Evolutionary conservation across 2,113 vertebrate genomes (phyloP).

Genomic region (Poeciliopsis turrubarensis): DNA sequence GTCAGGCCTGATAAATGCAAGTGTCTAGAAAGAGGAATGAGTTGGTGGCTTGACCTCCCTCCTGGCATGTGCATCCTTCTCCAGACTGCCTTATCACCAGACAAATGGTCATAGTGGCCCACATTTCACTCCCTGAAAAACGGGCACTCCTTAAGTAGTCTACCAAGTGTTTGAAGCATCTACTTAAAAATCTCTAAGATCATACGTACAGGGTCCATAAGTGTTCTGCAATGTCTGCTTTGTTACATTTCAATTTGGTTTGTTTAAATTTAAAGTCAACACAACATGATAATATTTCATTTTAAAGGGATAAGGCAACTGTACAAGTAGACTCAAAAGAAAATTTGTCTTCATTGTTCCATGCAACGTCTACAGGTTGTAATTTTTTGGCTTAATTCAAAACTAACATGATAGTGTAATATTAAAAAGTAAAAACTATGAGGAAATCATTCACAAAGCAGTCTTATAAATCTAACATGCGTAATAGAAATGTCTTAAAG

Average conservation of each 20-base stretch:
- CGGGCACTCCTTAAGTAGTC: slow-evolving; percentile 28
- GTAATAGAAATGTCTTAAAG: too few species aligned
- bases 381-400: too few species aligned
- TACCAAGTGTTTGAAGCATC: slow-evolving; percentile 38
- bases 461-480: too few species aligned
- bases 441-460: too few species aligned
- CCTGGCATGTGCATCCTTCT: slow-evolving; percentile 75
- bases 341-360: too few species aligned
- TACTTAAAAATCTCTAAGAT: neutral
- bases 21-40: slow-evolving; percentile 74
- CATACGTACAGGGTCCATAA: neutral
- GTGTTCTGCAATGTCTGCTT: neutral
- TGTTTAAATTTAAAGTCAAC: neutral
- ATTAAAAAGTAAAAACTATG: too few species aligned
- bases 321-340: too few species aligned
- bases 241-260: neutral
- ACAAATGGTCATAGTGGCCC: slow-evolving; percentile 67
- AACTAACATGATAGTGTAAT: too few species aligned
- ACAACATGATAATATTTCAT: too few species aligned
- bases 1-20: slow-evolving; percentile 73
- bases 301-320: too few species aligned
- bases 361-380: too few species aligned
- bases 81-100: slow-evolving; percentile 71
- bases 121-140: slow-evolving; percentile 64
- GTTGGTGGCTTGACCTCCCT: slow-evolving; percentile 75